phyloP scores from a whole-genome alignment of 2,888 invertebrate species.

The Pachydiplax longipennis region DNA sequence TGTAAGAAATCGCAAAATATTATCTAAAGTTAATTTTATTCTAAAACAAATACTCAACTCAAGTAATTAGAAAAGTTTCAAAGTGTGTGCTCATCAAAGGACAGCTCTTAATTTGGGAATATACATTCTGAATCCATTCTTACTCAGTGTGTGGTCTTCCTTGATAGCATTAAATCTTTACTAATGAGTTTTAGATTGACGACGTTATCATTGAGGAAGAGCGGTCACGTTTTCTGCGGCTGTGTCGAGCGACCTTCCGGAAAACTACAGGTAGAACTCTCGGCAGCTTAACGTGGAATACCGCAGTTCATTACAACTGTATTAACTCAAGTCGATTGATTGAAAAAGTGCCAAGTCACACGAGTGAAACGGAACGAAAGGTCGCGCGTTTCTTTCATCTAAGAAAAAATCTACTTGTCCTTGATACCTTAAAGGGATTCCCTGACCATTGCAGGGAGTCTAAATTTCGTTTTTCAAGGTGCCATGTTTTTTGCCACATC shows the following conservation, averaged over 20 bases:
- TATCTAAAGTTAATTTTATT: too few relatives aligned
- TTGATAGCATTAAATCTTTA: not conserved
- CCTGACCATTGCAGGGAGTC: not conserved
- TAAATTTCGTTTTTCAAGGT: not conserved
- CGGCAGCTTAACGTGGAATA: not conserved
- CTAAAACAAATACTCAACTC: too few relatives aligned
- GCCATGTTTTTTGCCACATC: not conserved
- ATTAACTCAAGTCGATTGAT: not conserved
- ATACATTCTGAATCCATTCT: too few relatives aligned
- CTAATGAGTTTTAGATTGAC: not conserved
- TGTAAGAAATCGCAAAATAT: too few relatives aligned
- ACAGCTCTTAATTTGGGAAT: too few relatives aligned
- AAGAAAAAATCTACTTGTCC: not conserved
- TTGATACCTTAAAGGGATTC: not conserved
- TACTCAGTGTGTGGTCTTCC: too few relatives aligned
- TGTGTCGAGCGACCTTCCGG: not conserved
- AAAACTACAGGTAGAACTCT: not conserved
- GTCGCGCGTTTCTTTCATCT: not conserved
- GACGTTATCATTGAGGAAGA: not conserved
- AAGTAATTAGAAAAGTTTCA: too few relatives aligned
- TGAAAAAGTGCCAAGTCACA: not conserved
- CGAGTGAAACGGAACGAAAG: not conserved
- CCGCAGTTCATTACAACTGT: not conserved
- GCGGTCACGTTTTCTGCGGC: not conserved
- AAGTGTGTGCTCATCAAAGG: too few relatives aligned